Conservation (phyloP, 2,888 invertebrate genomes). For the Sarcophaga carnaria region DNA sequence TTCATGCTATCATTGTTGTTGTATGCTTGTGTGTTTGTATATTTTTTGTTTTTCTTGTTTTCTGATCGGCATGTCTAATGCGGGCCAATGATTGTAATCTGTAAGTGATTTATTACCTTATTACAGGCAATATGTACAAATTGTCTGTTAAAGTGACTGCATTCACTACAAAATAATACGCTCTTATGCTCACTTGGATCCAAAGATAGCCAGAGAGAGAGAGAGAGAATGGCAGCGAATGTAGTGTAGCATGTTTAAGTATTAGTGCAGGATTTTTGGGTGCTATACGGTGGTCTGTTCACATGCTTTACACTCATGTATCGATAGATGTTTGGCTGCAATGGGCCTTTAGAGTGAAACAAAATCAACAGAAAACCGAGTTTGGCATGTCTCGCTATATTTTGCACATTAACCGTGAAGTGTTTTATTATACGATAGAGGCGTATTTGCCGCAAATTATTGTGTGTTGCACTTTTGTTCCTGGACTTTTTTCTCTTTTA, state of each 20-base stretch:
- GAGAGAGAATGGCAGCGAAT: too few relatives aligned
- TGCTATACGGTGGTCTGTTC: slow-evolving; percentile 10
- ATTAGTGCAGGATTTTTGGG: not conserved
- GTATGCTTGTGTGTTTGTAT: not conserved
- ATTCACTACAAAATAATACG: slow-evolving; percentile 19
- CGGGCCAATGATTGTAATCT: slow-evolving; percentile 63
- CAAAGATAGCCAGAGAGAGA: not conserved
- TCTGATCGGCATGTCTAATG: slow-evolving; percentile 34
- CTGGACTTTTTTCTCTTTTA: not conserved
- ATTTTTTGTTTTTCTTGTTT: slow-evolving; percentile 25
- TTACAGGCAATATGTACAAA: slow-evolving; percentile 67
- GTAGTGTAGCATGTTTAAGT: not conserved
- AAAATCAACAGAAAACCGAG: not conserved
- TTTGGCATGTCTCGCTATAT: slow-evolving; percentile 37
- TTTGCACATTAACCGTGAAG: slow-evolving; percentile 38
- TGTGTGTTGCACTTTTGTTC: slow-evolving; percentile 6
- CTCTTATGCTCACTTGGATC: not conserved
- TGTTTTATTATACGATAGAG: slow-evolving; percentile 36
- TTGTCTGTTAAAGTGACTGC: slow-evolving; percentile 61
- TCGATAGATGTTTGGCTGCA: slow-evolving; percentile 13
- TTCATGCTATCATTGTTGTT: slow-evolving; percentile 2
- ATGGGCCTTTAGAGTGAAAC: not conserved
- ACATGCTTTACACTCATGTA: slow-evolving; percentile 17
- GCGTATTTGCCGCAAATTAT: slow-evolving; percentile 53
- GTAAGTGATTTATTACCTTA: slow-evolving; percentile 69